A percentile compares a stretch with the other conserved stretches of the same genome.
phyloP scores from a whole-genome alignment of 2,113 vertebrate genomes.

The Redunca redunca region DNA sequence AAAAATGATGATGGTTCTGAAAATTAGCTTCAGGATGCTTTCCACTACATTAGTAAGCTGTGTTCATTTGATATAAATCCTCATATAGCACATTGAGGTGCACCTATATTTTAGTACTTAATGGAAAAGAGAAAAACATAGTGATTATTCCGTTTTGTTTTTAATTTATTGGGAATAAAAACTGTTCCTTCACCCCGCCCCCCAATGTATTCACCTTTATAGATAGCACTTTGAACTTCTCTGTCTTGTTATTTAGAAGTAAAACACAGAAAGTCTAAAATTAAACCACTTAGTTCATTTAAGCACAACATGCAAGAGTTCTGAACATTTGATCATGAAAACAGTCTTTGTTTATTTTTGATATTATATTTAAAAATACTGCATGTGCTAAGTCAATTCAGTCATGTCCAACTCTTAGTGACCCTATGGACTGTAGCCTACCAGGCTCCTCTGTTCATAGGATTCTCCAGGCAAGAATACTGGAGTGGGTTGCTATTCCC shows the following conservation, averaged over 20 bases:
- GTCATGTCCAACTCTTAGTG: neutral
- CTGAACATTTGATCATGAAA: slow-evolving; percentile 5
- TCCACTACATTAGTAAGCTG: neutral
- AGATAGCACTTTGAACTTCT: neutral
- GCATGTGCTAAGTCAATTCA: neutral
- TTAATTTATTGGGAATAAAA: slow-evolving; percentile 21
- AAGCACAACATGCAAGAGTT: slow-evolving; percentile 19
- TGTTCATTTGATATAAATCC: neutral
- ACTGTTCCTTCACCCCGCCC: neutral
- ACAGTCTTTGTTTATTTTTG: neutral
- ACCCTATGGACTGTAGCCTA: neutral
- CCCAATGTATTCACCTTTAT: neutral
- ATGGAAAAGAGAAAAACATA: neutral
- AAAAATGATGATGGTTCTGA: neutral
- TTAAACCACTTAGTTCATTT: neutral
- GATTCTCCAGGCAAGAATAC: neutral
- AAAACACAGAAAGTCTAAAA: slow-evolving; percentile 22
- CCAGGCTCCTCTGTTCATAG: neutral
- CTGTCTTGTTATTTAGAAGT: slow-evolving; percentile 8
- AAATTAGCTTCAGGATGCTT: slow-evolving; percentile 10
- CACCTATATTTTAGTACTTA: slow-evolving; percentile 4
- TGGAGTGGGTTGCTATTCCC: neutral
- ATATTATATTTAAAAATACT: neutral
- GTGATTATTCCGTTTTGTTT: slow-evolving; percentile 1
- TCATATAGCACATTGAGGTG: neutral